Conservation (phyloP, 2,797 vertebrate genomes). For the Hylomyscus alleni region DNA sequence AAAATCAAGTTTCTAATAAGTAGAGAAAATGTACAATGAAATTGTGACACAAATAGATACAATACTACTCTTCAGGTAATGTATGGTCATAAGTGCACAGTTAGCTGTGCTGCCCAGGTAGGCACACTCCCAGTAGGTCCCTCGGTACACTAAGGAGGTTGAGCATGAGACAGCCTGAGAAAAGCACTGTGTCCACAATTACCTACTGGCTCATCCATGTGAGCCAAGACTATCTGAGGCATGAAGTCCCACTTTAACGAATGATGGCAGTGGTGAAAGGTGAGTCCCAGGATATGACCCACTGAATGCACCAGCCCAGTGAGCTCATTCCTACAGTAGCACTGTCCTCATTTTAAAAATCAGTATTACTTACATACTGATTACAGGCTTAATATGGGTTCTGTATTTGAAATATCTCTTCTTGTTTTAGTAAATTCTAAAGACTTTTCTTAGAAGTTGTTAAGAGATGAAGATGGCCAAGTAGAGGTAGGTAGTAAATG, state of each 20-base stretch:
- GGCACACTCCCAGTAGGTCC: background rate
- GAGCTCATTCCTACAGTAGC: background rate
- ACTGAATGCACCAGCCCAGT: background rate
- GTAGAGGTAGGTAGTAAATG: background rate
- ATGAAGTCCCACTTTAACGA: background rate
- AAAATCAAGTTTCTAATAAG: slow-evolving; percentile 64
- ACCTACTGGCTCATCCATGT: background rate
- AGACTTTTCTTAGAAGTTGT: slow-evolving; percentile 39
- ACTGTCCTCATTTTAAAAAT: background rate
- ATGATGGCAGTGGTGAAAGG: background rate
- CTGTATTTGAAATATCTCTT: background rate
- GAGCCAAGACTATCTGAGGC: background rate
- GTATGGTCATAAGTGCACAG: background rate
- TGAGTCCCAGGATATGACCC: background rate
- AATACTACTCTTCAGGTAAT: slow-evolving; percentile 47
- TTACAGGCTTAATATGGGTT: background rate
- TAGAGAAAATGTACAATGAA: slow-evolving; percentile 39
- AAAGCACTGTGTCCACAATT: background rate
- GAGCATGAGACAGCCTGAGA: background rate
- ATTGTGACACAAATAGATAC: slow-evolving; percentile 43
- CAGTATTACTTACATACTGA: too few species aligned
- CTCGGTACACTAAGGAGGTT: background rate
- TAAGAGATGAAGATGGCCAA: background rate
- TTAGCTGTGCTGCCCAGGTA: background rate
- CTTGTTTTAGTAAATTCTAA: slow-evolving; percentile 33